Conservation (phyloP, 1,140 invertebrate species). For the Dermatophagoides farinae region DNA sequence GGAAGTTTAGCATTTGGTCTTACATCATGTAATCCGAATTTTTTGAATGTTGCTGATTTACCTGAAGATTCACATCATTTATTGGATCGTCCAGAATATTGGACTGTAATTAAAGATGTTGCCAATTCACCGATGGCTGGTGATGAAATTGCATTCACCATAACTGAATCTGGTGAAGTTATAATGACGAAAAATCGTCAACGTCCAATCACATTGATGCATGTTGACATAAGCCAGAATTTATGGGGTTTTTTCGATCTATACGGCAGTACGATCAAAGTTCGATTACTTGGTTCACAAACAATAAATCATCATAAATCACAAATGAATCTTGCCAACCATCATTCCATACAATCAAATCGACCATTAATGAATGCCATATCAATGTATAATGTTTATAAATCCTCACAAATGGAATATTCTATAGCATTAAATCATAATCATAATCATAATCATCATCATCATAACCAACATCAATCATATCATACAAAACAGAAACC, state of each 20-base stretch:
- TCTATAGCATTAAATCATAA: no score
- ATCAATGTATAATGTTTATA: not conserved
- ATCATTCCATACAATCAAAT: not conserved
- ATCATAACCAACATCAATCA: no score
- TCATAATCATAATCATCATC: no score
- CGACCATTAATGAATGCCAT: not conserved
- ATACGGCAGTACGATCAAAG: slow-evolving; percentile 73
- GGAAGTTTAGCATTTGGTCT: slow-evolving; percentile 73
- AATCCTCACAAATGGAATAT: no score
- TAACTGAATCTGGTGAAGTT: slow-evolving; percentile 61
- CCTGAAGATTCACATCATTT: slow-evolving; percentile 81
- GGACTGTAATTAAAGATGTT: slow-evolving; percentile 85
- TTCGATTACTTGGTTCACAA: slow-evolving; percentile 42
- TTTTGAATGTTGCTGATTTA: slow-evolving; percentile 43
- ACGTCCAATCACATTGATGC: slow-evolving; percentile 59
- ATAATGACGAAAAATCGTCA: slow-evolving; percentile 69
- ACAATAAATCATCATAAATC: not conserved
- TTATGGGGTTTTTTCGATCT: slow-evolving; percentile 85
- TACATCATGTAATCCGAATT: slow-evolving; percentile 72
- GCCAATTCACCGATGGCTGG: slow-evolving; percentile 55
- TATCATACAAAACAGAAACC: no score
- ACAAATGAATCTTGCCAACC: not conserved
- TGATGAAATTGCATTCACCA: slow-evolving; percentile 71
- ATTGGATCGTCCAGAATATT: slow-evolving; percentile 84
- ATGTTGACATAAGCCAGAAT: slow-evolving; percentile 68